Evolutionary conservation across 2,797 vertebrate species (phyloP).

Genomic region (Sebastes aleutianus): DNA sequence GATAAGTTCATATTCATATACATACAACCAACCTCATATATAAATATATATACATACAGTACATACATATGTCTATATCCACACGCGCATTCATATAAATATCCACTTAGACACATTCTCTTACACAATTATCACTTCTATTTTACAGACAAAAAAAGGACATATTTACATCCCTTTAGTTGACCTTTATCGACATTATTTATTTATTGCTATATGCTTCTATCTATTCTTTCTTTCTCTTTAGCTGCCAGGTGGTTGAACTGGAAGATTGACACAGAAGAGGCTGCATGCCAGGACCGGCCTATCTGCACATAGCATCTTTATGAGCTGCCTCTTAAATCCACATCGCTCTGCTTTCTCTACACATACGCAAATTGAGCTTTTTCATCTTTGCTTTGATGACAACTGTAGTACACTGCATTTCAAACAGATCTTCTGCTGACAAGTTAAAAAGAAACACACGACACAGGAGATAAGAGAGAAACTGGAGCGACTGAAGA

Average conservation of each 20-base stretch:
- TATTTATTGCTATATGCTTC: no score
- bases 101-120: no score
- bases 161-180: no score
- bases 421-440: constrained; percentile 82
- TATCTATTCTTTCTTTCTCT: background rate
- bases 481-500: constrained; percentile 7
- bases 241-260: constrained; percentile 13
- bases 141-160: no score
- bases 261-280: constrained; percentile 19
- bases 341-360: constrained; percentile 55
- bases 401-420: constrained; percentile 85
- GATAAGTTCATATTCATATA: no score
- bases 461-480: constrained; percentile 76
- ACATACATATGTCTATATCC: no score
- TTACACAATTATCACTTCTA: no score
- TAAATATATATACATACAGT: no score
- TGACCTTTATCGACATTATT: no score
- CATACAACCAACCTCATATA: no score
- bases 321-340: constrained; percentile 53
- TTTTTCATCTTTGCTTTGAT: constrained; percentile 86
- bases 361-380: constrained; percentile 73
- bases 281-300: constrained; percentile 55
- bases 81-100: no score
- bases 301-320: constrained; percentile 65
- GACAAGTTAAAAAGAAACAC: constrained; percentile 86